Evolutionary conservation across 2,797 vertebrate species (phyloP).

Genomic region (Clarias laeviceps): DNA sequence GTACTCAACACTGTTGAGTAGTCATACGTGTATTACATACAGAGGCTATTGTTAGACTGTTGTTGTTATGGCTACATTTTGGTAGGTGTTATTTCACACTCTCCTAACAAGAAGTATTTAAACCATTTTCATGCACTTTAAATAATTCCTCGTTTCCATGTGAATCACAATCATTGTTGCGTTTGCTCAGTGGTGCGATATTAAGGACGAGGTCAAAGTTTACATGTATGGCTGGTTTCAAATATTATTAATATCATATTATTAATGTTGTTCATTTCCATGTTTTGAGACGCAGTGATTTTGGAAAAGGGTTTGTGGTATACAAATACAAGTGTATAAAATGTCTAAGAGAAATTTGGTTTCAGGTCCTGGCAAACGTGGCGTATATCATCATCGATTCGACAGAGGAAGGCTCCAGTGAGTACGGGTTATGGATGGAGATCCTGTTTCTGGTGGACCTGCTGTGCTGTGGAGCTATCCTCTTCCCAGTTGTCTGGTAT

Average conservation of each 20-base stretch:
- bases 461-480: slow-evolving; percentile 85
- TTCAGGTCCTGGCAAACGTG: slow-evolving; percentile 83
- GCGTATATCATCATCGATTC: slow-evolving; percentile 88
- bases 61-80: slow-evolving; percentile 11
- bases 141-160: background rate
- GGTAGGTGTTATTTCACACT: background rate
- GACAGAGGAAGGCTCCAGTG: slow-evolving; percentile 82
- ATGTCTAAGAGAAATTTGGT: background rate
- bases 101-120: background rate
- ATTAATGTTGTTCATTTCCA: background rate
- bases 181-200: background rate
- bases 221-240: background rate
- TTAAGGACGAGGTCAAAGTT: background rate
- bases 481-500: slow-evolving; percentile 87
- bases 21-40: background rate
- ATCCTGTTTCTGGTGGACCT: slow-evolving; percentile 85
- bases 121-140: background rate
- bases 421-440: slow-evolving; percentile 85
- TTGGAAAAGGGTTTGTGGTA: background rate
- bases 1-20: background rate
- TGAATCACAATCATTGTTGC: background rate
- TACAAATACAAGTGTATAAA: background rate
- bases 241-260: background rate
- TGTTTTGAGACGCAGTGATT: background rate
- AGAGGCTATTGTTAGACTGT: background rate